phyloP scores from a whole-genome alignment of 2,888 invertebrate species.

The Drosophila conformis region DNA sequence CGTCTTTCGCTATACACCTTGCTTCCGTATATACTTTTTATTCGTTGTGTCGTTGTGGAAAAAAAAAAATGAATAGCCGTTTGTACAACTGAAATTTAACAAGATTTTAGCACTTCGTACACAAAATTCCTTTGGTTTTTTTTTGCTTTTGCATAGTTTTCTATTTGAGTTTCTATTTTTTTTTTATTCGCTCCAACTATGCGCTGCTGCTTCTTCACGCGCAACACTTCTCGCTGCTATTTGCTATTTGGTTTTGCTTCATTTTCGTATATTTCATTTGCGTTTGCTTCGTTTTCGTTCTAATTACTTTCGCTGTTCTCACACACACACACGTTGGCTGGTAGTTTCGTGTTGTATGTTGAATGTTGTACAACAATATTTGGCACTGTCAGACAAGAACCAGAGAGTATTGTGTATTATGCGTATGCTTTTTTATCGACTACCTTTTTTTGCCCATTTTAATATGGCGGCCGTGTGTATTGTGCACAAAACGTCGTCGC shows the following conservation, averaged over 20 bases:
- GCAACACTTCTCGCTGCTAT: constrained; percentile 61
- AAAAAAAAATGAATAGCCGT: constrained; percentile 50
- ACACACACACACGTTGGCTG: constrained; percentile 29
- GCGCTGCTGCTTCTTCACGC: constrained; percentile 55
- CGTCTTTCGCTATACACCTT: constrained; percentile 73
- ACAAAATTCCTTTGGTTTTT: constrained; percentile 25
- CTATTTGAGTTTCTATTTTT: constrained; percentile 39
- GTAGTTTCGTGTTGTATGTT: constrained; percentile 30
- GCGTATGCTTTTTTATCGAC: constrained; percentile 41
- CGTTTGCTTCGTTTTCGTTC: constrained; percentile 52
- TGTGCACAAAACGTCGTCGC: constrained; percentile 62
- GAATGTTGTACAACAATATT: constrained; percentile 33
- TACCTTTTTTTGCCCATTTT: constrained; percentile 64
- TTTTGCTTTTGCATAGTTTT: constrained; percentile 26
- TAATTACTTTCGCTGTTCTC: constrained; percentile 65
- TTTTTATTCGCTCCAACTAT: constrained; percentile 58
- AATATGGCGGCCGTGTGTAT: constrained; percentile 67
- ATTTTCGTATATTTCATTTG: constrained; percentile 42
- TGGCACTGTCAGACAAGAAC: constrained; percentile 34
- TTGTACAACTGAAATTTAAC: constrained; percentile 39
- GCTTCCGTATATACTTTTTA: constrained; percentile 75
- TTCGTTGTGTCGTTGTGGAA: constrained; percentile 42
- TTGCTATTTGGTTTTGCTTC: constrained; percentile 47
- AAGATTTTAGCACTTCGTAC: constrained; percentile 43
- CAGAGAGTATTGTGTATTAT: constrained; percentile 46